A percentile compares a stretch with the other conserved stretches of the same genome.
Conservation (phyloP, 92 coral and sea anemone genomes). For the Chrysogorgia sp. region DNA sequence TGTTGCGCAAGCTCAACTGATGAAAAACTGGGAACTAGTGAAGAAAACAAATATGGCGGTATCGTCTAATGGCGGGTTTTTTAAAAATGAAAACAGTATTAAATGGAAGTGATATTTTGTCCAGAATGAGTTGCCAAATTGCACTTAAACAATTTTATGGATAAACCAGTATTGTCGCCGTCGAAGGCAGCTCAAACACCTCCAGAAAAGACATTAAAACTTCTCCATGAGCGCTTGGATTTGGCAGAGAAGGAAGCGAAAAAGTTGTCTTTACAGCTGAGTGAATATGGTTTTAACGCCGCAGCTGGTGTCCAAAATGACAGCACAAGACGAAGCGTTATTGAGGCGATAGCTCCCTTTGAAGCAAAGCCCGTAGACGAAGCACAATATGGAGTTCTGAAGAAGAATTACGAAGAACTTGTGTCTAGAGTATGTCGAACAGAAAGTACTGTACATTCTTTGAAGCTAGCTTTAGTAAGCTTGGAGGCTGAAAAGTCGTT, state of each 20-base stretch:
- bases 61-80: conserved; percentile 6
- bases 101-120: neutral
- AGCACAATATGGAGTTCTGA: conserved; percentile 74
- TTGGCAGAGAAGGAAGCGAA: conserved; percentile 96
- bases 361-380: conserved; percentile 58
- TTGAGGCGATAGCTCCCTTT: conserved; percentile 85
- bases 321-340: conserved; percentile 56
- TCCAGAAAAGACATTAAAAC: conserved; percentile 91
- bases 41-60: neutral
- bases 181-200: conserved; percentile 67
- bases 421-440: conserved; percentile 94
- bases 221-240: conserved; percentile 89
- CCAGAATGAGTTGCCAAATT: neutral
- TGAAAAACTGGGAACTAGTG: neutral
- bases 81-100: conserved; percentile 1
- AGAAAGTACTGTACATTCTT: conserved; percentile 93
- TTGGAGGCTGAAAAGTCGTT: conserved; percentile 89
- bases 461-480: conserved; percentile 89
- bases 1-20: too few relatives aligned
- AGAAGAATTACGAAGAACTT: conserved; percentile 85
- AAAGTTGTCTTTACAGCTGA: conserved; percentile 81
- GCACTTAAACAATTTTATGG: conserved; percentile 38
- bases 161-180: conserved; percentile 79
- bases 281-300: conserved; percentile 84
- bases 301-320: conserved; percentile 47